A percentile compares a stretch with the other conserved stretches of the same genome.
Conservation (phyloP, 2,797 vertebrate genomes). For the Phyllotis vaccarum region DNA sequence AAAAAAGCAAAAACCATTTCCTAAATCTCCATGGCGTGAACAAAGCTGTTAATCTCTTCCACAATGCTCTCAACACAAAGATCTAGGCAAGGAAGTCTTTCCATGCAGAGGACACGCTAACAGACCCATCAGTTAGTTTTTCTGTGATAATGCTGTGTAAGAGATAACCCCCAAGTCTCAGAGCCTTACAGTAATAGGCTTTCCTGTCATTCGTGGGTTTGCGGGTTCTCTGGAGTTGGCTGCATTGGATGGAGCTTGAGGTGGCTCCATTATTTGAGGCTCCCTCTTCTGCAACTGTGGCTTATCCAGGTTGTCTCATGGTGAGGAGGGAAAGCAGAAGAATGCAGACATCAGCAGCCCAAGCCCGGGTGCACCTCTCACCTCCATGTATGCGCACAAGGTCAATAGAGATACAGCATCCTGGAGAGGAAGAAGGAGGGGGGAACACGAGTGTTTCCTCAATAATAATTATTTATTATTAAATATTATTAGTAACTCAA, state of each 20-base stretch:
- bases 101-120: not conserved
- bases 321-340: not conserved
- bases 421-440: not conserved
- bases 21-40: not conserved
- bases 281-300: not conserved
- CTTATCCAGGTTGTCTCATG: not conserved
- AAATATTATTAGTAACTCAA: not conserved
- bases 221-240: not conserved
- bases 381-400: not conserved
- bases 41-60: not conserved
- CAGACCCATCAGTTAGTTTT: not conserved
- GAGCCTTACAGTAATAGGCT: not conserved
- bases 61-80: not conserved
- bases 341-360: not conserved
- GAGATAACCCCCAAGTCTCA: slow-evolving; percentile 4
- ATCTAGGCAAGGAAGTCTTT: not conserved
- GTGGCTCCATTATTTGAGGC: not conserved
- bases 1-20: not conserved
- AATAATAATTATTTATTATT: not conserved
- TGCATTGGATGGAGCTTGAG: no score
- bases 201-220: not conserved
- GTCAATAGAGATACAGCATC: not conserved
- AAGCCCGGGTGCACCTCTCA: no score
- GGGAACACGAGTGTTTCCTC: not conserved
- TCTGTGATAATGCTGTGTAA: not conserved